Evolutionary conservation across 2,113 vertebrate species (phyloP).

Genomic region (Suncus etruscus): DNA sequence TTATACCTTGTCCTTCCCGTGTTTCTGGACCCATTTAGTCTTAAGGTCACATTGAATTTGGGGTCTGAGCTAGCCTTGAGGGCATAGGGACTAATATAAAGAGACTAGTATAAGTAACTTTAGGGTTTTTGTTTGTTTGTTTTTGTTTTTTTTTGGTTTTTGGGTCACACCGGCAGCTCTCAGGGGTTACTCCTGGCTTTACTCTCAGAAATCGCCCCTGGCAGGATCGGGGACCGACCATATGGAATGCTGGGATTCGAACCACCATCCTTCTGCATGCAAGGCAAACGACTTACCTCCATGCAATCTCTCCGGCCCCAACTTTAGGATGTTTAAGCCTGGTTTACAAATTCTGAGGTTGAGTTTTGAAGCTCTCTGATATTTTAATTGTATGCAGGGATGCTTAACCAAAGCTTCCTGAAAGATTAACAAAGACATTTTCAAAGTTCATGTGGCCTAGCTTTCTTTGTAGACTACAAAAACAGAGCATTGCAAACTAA

Average conservation of each 20-base stretch:
- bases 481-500: neutral
- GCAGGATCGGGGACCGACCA: too few relatives aligned
- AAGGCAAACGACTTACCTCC: too few relatives aligned
- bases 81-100: too few relatives aligned
- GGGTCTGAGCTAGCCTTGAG: neutral
- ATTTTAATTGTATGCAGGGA: neutral
- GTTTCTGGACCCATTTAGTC: constrained; percentile 11
- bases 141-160: too few relatives aligned
- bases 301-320: too few relatives aligned
- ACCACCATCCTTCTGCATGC: too few relatives aligned
- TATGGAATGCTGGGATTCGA: too few relatives aligned
- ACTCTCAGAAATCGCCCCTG: too few relatives aligned
- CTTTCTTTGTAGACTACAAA: constrained; percentile 13
- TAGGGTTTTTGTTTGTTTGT: too few relatives aligned
- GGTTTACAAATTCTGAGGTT: neutral
- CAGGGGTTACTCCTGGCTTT: too few relatives aligned
- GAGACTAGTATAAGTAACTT: too few relatives aligned
- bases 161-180: too few relatives aligned
- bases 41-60: neutral
- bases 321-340: neutral
- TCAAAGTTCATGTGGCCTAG: neutral
- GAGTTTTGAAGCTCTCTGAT: neutral
- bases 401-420: neutral
- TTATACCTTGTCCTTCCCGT: neutral
- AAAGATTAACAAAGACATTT: neutral